Evolutionary conservation across 2,888 invertebrate genomes (phyloP).

Genomic region (Allolobophora icterica): DNA sequence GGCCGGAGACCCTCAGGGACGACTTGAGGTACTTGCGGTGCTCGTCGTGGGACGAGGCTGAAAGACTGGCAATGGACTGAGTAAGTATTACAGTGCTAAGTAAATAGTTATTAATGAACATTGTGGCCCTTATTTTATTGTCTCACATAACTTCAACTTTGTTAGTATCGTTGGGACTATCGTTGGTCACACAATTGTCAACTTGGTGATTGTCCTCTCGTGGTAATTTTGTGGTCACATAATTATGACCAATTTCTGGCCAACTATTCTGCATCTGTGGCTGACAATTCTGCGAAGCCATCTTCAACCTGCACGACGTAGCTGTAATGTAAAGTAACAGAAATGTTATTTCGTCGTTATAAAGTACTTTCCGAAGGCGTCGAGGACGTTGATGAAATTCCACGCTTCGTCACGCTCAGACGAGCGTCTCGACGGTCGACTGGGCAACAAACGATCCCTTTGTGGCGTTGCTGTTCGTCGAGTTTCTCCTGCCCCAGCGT

Average conservation of each 20-base stretch:
- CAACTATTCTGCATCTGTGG: not conserved
- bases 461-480: not conserved
- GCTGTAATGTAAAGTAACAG: not conserved
- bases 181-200: not conserved
- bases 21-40: no score
- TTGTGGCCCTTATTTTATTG: no score
- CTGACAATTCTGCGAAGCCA: not conserved
- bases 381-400: not conserved
- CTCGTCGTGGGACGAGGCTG: no score
- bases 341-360: not conserved
- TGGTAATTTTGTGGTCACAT: not conserved
- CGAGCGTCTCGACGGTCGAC: not conserved
- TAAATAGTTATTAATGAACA: no score
- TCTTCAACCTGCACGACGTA: not conserved
- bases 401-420: not conserved
- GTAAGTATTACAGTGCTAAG: no score
- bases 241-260: not conserved
- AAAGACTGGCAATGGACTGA: no score
- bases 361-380: no score
- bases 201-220: not conserved
- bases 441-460: slow-evolving; percentile 20
- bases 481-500: not conserved
- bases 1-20: no score
- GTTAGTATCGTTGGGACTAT: not conserved
- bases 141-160: not conserved